Evolutionary conservation across 2,113 vertebrate species (phyloP).

Genomic region (Bombycilla garrulus): DNA sequence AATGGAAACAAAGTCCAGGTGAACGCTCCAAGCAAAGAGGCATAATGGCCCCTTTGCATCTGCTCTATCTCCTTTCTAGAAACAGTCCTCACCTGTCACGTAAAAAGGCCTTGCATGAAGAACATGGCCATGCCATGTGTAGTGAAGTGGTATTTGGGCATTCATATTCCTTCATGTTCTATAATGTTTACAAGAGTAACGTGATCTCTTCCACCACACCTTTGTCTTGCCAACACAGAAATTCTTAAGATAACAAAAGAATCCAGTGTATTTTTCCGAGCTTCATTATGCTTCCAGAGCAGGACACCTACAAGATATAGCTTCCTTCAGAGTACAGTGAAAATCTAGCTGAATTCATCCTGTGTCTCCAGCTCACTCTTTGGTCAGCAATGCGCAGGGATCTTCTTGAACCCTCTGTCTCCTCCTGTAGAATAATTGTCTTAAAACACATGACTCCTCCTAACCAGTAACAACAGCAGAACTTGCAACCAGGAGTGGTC

Average conservation of each 20-base stretch:
- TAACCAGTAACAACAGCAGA: neutral
- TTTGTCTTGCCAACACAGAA: neutral
- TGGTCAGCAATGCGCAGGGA: neutral
- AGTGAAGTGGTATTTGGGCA: neutral
- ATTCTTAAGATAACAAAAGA: neutral
- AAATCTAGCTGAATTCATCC: neutral
- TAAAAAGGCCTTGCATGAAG: neutral
- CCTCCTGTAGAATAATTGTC: neutral
- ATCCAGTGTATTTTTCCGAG: neutral
- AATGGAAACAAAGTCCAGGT: neutral
- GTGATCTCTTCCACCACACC: neutral
- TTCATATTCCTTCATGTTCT: neutral
- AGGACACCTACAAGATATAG: neutral
- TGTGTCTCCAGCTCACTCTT: neutral
- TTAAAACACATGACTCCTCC: neutral
- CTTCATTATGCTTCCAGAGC: rapidly evolving
- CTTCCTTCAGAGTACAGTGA: neutral
- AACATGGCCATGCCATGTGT: rapidly evolving
- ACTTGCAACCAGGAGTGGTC: neutral
- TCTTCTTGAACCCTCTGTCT: neutral
- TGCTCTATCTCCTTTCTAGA: neutral
- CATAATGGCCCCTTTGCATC: neutral
- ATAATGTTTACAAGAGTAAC: neutral
- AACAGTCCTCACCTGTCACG: neutral
- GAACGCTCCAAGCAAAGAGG: neutral